These are phyloP conservation scores for Anguilla obscura DNA, from an alignment of 2,797 vertebrate genomes.

Conservation along the genomic window DNA sequence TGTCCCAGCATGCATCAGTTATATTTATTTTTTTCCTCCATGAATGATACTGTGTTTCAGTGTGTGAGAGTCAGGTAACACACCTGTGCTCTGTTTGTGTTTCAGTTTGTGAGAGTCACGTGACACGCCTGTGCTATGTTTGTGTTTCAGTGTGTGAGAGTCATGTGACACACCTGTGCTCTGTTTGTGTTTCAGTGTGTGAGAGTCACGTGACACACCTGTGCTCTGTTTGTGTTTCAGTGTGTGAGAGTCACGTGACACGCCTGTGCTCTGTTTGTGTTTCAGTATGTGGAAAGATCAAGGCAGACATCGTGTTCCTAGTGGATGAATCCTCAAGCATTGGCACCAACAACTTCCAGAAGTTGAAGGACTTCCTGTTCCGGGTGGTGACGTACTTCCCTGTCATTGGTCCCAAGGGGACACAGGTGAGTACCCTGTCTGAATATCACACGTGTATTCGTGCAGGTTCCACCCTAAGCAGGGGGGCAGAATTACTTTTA, in stretches of 20 bases:
- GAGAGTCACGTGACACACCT: neutral
- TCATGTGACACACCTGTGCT: neutral
- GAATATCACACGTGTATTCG: neutral
- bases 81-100: neutral
- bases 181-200: slow-evolving; percentile 26
- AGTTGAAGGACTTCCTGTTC: slow-evolving; percentile 90
- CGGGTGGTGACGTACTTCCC: slow-evolving; percentile 84
- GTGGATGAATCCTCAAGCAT: slow-evolving; percentile 93
- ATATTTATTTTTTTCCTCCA: neutral
- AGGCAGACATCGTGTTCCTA: slow-evolving; percentile 84
- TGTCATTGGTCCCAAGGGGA: slow-evolving; percentile 74
- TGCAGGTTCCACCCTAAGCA: neutral
- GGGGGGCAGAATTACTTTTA: neutral
- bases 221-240: neutral
- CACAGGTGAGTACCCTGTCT: slow-evolving; percentile 69
- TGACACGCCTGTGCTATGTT: neutral
- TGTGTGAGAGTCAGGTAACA: slow-evolving; percentile 22
- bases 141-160: neutral
- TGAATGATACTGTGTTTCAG: neutral
- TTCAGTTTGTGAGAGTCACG: slow-evolving; percentile 21
- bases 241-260: neutral
- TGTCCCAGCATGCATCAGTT: slow-evolving; percentile 7
- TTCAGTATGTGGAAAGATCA: slow-evolving; percentile 79
- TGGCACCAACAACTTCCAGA: slow-evolving; percentile 81
- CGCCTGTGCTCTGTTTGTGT: neutral